A percentile compares a stretch with the other conserved stretches of the same genome.
Conservation (phyloP, 2,888 invertebrate genomes). For the Trachelus stipa region DNA sequence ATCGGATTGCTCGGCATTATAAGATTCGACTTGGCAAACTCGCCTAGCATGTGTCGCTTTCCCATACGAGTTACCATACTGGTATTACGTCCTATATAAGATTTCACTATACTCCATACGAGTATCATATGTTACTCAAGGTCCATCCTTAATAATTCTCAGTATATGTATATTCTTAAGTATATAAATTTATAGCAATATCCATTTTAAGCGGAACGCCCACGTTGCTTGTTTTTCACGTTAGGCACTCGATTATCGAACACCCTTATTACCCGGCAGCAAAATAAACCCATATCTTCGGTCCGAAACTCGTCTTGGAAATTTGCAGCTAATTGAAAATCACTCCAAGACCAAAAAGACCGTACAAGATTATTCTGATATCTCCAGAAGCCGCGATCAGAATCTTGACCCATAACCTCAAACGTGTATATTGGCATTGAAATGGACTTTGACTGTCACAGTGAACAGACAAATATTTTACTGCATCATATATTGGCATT, state of each 20-base stretch:
- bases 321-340: slow-evolving; percentile 59
- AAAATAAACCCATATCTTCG: slow-evolving; percentile 14
- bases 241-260: slow-evolving; percentile 51
- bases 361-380: not conserved
- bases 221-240: slow-evolving; percentile 37
- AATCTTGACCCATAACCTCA: not conserved
- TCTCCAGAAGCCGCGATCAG: not conserved
- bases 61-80: not conserved
- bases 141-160: not conserved
- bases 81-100: not conserved
- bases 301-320: slow-evolving; percentile 50
- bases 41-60: not conserved
- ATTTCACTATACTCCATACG: not conserved
- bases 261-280: slow-evolving; percentile 46
- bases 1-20: not conserved
- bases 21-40: not conserved
- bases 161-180: not conserved
- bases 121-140: not conserved
- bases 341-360: not conserved
- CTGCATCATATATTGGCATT: not conserved
- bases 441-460: not conserved
- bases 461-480: not conserved
- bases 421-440: slow-evolving; percentile 18
- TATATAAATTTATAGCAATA: not conserved
- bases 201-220: slow-evolving; percentile 34